These are phyloP conservation scores for Pararge aegeria DNA, from an alignment of 1,140 invertebrate genomes.

Conservation along the genomic window DNA sequence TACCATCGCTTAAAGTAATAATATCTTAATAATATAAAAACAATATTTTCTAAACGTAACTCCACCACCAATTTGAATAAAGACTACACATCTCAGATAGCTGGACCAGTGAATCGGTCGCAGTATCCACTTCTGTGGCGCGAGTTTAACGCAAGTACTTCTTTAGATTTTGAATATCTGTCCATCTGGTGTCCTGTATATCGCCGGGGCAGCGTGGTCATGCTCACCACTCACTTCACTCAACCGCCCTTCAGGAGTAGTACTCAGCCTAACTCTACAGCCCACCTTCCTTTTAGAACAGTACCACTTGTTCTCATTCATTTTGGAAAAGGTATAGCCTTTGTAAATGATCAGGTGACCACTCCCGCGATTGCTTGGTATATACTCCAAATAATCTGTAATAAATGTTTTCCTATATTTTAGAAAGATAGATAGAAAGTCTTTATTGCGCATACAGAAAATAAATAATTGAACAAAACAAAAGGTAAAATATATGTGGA, in stretches of 20 bases:
- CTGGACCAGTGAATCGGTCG: too few species aligned
- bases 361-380: background rate
- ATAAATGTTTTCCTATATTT: too few species aligned
- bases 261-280: background rate
- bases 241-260: background rate
- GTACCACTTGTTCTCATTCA: conserved; percentile 4
- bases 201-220: background rate
- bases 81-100: too few species aligned
- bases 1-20: too few species aligned
- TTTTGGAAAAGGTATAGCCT: background rate
- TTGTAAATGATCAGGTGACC: conserved; percentile 2
- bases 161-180: conserved; percentile 1
- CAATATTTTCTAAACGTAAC: too few species aligned
- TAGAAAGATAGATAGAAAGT: too few species aligned
- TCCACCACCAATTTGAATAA: too few species aligned
- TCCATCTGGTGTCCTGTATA: background rate
- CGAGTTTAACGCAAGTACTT: background rate
- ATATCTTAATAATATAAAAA: too few species aligned
- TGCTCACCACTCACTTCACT: background rate
- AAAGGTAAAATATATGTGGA: too few species aligned
- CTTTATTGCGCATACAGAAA: too few species aligned
- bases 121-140: too few species aligned
- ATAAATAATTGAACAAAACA: too few species aligned
- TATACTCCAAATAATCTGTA: background rate
- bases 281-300: conserved; percentile 4